These are phyloP conservation scores for Caloenas nicobarica DNA, from an alignment of 2,113 vertebrate species.

Conservation along the genomic window DNA sequence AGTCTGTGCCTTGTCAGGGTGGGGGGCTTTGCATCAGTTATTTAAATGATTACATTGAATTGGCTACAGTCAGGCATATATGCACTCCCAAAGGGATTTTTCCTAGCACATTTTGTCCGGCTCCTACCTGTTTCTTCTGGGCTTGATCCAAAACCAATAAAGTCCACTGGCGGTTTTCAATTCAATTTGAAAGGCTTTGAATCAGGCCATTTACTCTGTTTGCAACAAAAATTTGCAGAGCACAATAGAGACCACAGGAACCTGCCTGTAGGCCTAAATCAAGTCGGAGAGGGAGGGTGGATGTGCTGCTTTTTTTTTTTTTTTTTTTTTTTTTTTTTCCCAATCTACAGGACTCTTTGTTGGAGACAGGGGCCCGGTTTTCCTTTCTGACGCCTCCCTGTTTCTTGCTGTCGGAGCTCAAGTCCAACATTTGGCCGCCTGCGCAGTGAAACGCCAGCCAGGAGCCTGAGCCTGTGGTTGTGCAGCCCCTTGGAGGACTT, in stretches of 20 bases:
- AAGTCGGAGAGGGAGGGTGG: neutral
- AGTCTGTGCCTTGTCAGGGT: neutral
- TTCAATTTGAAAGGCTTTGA: neutral
- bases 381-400: neutral
- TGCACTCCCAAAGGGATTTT: neutral
- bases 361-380: neutral
- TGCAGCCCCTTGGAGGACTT: neutral
- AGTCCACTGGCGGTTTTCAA: neutral
- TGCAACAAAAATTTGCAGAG: neutral
- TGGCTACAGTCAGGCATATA: neutral
- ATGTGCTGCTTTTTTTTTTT: neutral
- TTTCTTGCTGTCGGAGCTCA: neutral
- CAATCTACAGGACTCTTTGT: slow-evolving; percentile 32
- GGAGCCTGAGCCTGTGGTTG: neutral
- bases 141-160: slow-evolving; percentile 39
- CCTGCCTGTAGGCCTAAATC: neutral
- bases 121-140: slow-evolving; percentile 35
- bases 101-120: neutral
- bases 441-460: neutral
- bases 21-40: neutral
- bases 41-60: neutral
- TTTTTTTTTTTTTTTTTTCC: neutral
- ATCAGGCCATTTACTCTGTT: neutral
- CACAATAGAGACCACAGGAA: neutral
- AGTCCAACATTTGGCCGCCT: neutral